phyloP scores from a whole-genome alignment of 2,888 invertebrate species.

The Diaperis boleti region DNA sequence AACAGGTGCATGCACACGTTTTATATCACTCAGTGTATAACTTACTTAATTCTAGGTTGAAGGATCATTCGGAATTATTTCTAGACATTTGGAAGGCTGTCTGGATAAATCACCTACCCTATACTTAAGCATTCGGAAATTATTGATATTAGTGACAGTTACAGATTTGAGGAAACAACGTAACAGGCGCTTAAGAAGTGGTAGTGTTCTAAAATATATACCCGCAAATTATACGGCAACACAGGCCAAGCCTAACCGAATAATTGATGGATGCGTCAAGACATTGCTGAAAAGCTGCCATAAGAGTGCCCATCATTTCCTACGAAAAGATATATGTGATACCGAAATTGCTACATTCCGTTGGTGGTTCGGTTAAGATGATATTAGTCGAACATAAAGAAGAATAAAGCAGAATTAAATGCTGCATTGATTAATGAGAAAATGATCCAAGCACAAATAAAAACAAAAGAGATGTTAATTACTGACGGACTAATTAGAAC shows the following conservation, averaged over 20 bases:
- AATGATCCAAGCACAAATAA: no score
- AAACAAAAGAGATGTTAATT: no score
- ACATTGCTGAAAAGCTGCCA: constrained; percentile 25
- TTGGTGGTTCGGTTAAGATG: constrained; percentile 5
- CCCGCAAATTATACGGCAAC: constrained; percentile 45
- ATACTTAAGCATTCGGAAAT: constrained; percentile 30
- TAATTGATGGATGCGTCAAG: constrained; percentile 36
- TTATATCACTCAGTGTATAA: background rate
- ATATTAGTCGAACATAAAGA: constrained; percentile 17
- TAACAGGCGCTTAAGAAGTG: constrained; percentile 27
- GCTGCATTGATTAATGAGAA: no score
- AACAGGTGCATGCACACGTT: no score
- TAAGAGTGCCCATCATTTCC: constrained; percentile 25
- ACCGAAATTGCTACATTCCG: constrained; percentile 26
- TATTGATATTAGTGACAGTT: constrained; percentile 36
- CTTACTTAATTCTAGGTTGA: background rate
- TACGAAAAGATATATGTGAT: constrained; percentile 22
- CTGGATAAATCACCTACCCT: constrained; percentile 17
- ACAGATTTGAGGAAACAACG: constrained; percentile 28
- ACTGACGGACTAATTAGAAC: no score
- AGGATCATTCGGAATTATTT: constrained; percentile 4
- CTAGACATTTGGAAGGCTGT: constrained; percentile 11
- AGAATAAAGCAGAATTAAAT: background rate
- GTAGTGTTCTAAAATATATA: constrained; percentile 43
- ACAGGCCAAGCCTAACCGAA: constrained; percentile 34